Conservation (phyloP, 2,888 invertebrate genomes). For the Frankliniella fusca region DNA sequence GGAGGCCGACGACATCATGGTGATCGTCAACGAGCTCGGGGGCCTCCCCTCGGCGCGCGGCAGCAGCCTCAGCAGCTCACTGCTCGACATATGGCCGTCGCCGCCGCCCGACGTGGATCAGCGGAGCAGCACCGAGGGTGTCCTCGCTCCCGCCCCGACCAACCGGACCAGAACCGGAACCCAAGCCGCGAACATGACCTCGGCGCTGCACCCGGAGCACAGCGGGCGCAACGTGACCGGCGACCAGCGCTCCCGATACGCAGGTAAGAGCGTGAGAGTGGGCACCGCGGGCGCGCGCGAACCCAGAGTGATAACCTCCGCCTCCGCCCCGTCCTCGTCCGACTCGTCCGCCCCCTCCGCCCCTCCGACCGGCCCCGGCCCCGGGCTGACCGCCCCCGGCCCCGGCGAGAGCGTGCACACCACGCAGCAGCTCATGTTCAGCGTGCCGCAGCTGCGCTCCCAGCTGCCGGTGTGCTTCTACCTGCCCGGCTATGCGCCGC, state of each 20-base stretch:
- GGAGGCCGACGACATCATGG: conserved; percentile 19
- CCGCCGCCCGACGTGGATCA: neutral
- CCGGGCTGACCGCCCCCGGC: neutral
- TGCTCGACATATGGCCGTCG: neutral
- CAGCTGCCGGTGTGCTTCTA: conserved; percentile 42
- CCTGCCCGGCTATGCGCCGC: conserved; percentile 36
- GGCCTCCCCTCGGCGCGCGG: neutral
- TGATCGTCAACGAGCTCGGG: neutral
- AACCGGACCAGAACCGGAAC: neutral
- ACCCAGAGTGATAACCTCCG: neutral
- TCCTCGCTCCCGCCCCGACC: neutral
- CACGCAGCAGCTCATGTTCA: conserved; percentile 43
- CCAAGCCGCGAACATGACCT: neutral
- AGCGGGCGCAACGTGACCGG: neutral
- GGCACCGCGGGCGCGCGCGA: neutral
- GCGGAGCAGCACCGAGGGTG: neutral
- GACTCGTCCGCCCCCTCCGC: neutral
- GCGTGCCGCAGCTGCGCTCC: conserved; percentile 41
- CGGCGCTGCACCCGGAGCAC: conserved; percentile 20
- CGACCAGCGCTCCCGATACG: neutral
- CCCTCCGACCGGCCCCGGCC: conserved; percentile 30
- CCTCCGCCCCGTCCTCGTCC: neutral
- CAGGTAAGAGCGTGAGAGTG: conserved; percentile 22
- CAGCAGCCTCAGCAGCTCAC: neutral
- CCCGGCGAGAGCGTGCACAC: conserved; percentile 43